These are phyloP conservation scores for Capitulum mitella DNA, from an alignment of 2,888 invertebrate species.

Conservation along the genomic window DNA sequence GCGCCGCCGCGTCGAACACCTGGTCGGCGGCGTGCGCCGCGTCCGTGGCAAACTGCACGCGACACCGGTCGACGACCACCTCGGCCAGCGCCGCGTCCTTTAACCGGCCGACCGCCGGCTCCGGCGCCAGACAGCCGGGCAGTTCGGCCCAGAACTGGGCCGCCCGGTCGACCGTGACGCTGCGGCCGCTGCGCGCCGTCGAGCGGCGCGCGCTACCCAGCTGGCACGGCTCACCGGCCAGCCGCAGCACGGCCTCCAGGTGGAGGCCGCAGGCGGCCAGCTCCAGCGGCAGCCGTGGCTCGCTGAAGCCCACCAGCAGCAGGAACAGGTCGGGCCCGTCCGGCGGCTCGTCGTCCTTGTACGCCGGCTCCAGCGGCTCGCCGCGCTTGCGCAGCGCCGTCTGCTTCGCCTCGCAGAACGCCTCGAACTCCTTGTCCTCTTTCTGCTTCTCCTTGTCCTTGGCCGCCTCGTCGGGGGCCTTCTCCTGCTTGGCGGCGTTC, in stretches of 20 bases:
- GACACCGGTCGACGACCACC: neutral
- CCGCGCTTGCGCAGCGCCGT: neutral
- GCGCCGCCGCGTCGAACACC: neutral
- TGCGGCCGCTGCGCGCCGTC: neutral
- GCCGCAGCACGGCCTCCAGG: neutral
- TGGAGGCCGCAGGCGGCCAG: neutral
- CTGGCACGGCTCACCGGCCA: neutral
- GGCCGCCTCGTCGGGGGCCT: neutral
- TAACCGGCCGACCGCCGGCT: neutral
- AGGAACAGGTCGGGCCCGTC: conserved; percentile 11
- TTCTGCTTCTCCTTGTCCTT: neutral
- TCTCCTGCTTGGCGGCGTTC: neutral
- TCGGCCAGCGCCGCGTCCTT: neutral
- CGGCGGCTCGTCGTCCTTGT: conserved; percentile 21
- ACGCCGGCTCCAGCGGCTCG: conserved; percentile 1
- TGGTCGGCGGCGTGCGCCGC: neutral
- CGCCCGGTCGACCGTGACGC: neutral
- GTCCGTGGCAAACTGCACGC: neutral
- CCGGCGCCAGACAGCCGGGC: neutral
- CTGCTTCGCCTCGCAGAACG: neutral
- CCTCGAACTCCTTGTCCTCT: conserved; percentile 1
- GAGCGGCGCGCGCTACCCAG: neutral
- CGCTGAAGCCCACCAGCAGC: conserved; percentile 5
- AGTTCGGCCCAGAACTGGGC: neutral
- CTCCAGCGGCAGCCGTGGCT: neutral